Evolutionary conservation across 2,888 invertebrate genomes (phyloP).

Genomic region (Seira ritae): DNA sequence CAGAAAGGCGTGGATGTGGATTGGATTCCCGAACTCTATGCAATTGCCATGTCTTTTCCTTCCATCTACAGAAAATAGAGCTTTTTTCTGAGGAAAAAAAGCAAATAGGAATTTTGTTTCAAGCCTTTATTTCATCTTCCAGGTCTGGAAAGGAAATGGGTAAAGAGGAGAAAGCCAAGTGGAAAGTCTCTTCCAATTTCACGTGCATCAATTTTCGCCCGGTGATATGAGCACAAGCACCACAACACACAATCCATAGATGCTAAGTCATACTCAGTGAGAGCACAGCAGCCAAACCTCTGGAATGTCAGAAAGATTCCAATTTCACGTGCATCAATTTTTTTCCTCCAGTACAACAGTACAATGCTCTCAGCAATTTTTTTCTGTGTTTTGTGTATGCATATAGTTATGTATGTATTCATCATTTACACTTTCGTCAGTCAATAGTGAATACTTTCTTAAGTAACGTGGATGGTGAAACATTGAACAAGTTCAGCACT

Average conservation of each 20-base stretch:
- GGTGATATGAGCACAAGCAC: constrained; percentile 11
- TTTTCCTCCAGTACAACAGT: too few relatives aligned
- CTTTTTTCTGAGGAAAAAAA: background rate
- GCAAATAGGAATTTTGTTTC: background rate
- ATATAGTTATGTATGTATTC: constrained; percentile 34
- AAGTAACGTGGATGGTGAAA: too few relatives aligned
- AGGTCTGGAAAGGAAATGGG: background rate
- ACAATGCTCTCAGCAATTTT: too few relatives aligned
- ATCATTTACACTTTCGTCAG: constrained; percentile 25
- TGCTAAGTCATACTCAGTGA: background rate
- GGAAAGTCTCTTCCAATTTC: constrained; percentile 63
- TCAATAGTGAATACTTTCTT: background rate
- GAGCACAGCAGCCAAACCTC: too few relatives aligned
- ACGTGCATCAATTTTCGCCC: constrained; percentile 55
- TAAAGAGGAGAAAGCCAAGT: constrained; percentile 37
- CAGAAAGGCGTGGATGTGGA: constrained; percentile 60
- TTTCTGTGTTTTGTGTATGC: too few relatives aligned
- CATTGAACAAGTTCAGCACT: background rate
- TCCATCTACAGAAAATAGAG: background rate
- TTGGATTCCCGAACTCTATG: constrained; percentile 14
- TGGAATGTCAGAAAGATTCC: constrained; percentile 57
- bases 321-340: too few relatives aligned
- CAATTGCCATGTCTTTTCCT: constrained; percentile 60
- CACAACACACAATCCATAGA: background rate
- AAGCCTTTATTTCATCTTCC: background rate